Evolutionary conservation across 2,797 vertebrate species (phyloP).

Genomic region (Darevskia nairensis): DNA sequence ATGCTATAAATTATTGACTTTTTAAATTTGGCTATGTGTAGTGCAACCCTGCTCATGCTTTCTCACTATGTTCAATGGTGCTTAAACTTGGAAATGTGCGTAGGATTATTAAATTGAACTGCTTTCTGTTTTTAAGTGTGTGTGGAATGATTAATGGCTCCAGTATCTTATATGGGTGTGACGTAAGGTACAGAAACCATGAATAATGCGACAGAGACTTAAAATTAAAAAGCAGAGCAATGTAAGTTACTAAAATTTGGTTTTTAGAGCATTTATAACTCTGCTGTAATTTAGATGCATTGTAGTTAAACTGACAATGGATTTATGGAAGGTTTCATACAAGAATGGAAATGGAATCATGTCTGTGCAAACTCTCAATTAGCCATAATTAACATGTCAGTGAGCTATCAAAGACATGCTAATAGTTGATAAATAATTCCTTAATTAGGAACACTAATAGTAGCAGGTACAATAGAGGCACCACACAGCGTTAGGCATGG

Average conservation of each 20-base stretch:
- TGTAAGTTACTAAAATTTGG: constrained; percentile 32
- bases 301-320: constrained; percentile 50
- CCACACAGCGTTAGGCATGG: constrained; percentile 36
- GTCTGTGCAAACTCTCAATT: constrained; percentile 67
- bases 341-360: constrained; percentile 69
- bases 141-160: background rate
- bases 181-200: background rate
- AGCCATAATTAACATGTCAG: constrained; percentile 70
- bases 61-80: background rate
- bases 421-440: constrained; percentile 72
- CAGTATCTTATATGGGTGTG: background rate
- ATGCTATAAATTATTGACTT: background rate
- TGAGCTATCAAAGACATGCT: constrained; percentile 64
- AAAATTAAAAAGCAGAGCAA: background rate
- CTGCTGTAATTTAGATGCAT: constrained; percentile 47
- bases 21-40: background rate
- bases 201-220: background rate
- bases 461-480: constrained; percentile 40
- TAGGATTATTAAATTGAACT: background rate
- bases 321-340: constrained; percentile 59
- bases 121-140: background rate
- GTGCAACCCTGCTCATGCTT: background rate
- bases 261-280: constrained; percentile 19
- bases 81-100: background rate
- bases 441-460: constrained; percentile 71